phyloP scores from a whole-genome alignment of 2,113 vertebrate genomes.

The Nycticryphes semicollaris region DNA sequence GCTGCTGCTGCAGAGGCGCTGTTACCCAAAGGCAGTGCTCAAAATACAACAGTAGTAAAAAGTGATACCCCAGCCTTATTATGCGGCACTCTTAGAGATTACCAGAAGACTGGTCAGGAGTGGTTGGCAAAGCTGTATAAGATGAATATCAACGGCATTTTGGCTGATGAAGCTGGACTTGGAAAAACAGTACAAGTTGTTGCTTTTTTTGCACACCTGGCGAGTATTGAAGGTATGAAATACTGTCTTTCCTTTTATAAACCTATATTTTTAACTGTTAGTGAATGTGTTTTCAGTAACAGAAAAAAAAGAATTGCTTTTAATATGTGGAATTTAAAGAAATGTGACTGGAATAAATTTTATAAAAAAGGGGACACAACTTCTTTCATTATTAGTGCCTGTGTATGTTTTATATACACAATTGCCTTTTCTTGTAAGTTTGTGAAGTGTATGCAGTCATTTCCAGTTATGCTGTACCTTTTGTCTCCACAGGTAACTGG shows the following conservation, averaged over 20 bases:
- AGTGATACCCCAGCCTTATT: slow-evolving; percentile 73
- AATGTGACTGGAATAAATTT: neutral
- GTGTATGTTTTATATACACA: neutral
- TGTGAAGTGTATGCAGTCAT: neutral
- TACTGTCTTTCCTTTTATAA: neutral
- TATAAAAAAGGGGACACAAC: neutral
- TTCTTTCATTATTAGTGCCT: neutral
- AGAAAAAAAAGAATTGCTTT: neutral
- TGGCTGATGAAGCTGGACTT: slow-evolving; percentile 86
- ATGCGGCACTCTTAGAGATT: slow-evolving; percentile 81
- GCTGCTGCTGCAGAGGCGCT: slow-evolving; percentile 83
- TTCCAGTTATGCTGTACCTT: neutral
- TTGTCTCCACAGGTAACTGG: slow-evolving; percentile 79
- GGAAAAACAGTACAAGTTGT: slow-evolving; percentile 89
- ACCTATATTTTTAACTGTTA: neutral
- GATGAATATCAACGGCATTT: slow-evolving; percentile 85
- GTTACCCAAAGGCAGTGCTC: slow-evolving; percentile 84
- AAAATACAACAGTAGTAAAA: slow-evolving; percentile 75
- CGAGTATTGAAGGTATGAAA: slow-evolving; percentile 82
- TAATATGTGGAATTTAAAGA: neutral
- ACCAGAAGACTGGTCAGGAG: slow-evolving; percentile 87
- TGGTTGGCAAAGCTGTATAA: slow-evolving; percentile 85
- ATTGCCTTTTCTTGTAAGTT: neutral
- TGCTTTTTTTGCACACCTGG: slow-evolving; percentile 86
- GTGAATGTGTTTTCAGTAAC: neutral